Conservation (phyloP, 2,797 vertebrate species). For the Thaleichthys pacificus region DNA sequence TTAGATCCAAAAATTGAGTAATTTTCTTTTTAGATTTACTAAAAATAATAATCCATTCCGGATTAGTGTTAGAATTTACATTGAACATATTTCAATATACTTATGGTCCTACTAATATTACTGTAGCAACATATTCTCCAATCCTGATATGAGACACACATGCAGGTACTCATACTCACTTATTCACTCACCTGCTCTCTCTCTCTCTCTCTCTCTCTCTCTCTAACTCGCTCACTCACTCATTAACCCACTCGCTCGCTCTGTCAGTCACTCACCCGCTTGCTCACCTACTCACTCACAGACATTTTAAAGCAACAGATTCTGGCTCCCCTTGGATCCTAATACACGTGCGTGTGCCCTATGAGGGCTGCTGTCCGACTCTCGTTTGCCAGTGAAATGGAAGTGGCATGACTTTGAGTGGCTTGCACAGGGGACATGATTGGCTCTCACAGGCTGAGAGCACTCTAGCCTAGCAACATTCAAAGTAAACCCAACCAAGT, state of each 20-base stretch:
- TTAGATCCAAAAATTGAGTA: too few relatives aligned
- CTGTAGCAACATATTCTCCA: background rate
- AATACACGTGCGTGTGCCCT: constrained; percentile 1
- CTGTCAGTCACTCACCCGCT: background rate
- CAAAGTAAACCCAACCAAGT: background rate
- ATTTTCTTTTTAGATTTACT: too few relatives aligned
- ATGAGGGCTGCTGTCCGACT: constrained; percentile 5
- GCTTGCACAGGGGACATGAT: background rate
- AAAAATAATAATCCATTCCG: too few relatives aligned
- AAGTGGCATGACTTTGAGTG: constrained; percentile 18
- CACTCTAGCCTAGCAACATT: background rate
- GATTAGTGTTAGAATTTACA: constrained; percentile 10
- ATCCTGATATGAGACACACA: too few relatives aligned
- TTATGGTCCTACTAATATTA: constrained; percentile 4
- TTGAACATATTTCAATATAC: constrained; percentile 16
- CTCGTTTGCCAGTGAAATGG: constrained; percentile 7
- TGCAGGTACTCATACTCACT: background rate
- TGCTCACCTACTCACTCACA: background rate
- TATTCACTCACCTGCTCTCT: background rate
- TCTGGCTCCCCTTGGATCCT: background rate
- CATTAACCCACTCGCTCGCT: background rate
- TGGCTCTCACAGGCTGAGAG: background rate
- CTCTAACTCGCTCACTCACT: background rate
- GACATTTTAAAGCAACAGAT: background rate
- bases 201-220: too few relatives aligned